Base-by-base conservation (phyloP, 2,797 vertebrate genomes). In the Varecia variegata region DNA sequence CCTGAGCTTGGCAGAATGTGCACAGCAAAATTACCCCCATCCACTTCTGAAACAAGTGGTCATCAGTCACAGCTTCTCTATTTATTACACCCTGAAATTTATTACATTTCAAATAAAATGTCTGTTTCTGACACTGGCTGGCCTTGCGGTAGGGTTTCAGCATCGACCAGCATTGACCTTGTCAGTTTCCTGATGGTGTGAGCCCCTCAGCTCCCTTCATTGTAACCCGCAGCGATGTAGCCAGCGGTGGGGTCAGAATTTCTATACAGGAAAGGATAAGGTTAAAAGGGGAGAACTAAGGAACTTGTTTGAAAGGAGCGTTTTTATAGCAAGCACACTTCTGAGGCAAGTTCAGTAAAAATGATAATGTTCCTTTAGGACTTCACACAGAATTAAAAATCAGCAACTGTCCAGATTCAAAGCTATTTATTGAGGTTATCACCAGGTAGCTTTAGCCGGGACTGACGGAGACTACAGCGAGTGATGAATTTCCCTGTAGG, bases 51-150 rank as follows among this genome's bases (percentile, higher is more conserved):
- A 96, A 73, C 71, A 89, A 90, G 76, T 10, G 65, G 40, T 84
- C 82, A 54, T 91, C 89, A 58, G n/a, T 62, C 70, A 79, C 62
- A 56, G 60, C 32, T 60, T 12, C 23, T 50, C 67, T 74, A 67
- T 27, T 60, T 83, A 68, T 47, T 70, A 80, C 2, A 80, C 45
- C 27, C 82, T 93, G 82, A 73, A 80, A 43, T 80, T 40, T 88
- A 92, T 81, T 65, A 67, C 89, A 67, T 90, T 96, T 70, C 71
- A 74, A 90, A 88, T 84, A 96, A 94, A 93, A 90, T 18, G 23
- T 62, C 58, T 83, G 13, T 71, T 77, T 86, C 80, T 83, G 74
- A 90, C 40, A 45, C 43, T 70, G 71, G 68, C 80, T 80, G 32
- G 43, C 58, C 47, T 88, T 81, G 40, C 14, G 40, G 25, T 18